Evolutionary conservation across 2,888 invertebrate species (phyloP).

Genomic region (Timandra comae): DNA sequence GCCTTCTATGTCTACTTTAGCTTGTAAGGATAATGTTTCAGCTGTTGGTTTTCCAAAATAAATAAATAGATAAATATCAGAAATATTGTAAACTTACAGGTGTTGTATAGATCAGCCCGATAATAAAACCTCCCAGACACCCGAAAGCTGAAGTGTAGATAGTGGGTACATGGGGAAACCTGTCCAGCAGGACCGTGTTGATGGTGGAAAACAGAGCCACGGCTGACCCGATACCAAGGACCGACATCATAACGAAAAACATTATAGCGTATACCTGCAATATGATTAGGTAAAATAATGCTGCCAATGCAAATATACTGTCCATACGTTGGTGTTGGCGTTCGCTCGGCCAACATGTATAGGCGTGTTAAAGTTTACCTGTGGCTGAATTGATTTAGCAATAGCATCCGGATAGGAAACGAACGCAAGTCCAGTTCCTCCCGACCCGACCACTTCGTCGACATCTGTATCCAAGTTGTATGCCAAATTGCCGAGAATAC

Average conservation of each 20-base stretch:
- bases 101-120: slow-evolving; percentile 73
- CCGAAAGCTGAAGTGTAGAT: slow-evolving; percentile 70
- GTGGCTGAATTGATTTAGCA: slow-evolving; percentile 80
- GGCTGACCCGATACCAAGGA: slow-evolving; percentile 80
- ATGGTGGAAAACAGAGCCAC: slow-evolving; percentile 77
- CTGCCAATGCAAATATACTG: no score
- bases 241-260: slow-evolving; percentile 83
- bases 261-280: slow-evolving; percentile 79
- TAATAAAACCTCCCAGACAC: slow-evolving; percentile 66
- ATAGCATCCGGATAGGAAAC: slow-evolving; percentile 85
- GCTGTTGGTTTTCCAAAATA: no score
- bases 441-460: slow-evolving; percentile 75
- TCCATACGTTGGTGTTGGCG: no score
- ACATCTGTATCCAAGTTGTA: slow-evolving; percentile 72
- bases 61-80: no score
- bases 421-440: slow-evolving; percentile 83
- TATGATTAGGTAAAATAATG: no score
- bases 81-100: no score
- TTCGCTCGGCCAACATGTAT: no score
- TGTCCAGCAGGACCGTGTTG: slow-evolving; percentile 77
- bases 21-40: no score
- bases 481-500: slow-evolving; percentile 83
- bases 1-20: no score
- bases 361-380: slow-evolving; percentile 42
- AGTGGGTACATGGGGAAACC: slow-evolving; percentile 65